Percentiles rank a stretch among this genome's conserved stretches.
phyloP scores from a whole-genome alignment of 2,888 invertebrate genomes.

The Hipparchia sbordonii region DNA sequence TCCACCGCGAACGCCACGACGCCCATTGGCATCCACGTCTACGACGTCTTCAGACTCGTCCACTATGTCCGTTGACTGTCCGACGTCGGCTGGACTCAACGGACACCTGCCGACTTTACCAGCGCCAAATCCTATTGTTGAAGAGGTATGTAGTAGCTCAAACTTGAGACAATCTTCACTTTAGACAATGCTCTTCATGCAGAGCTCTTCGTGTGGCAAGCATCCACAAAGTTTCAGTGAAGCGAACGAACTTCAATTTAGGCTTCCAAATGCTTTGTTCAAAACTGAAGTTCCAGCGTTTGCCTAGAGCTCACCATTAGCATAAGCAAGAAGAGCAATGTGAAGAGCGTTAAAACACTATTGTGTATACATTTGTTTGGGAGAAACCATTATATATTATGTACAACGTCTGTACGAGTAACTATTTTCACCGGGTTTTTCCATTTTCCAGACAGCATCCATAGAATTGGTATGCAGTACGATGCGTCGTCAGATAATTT shows the following conservation, averaged over 20 bases:
- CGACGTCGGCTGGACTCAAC: constrained; percentile 65
- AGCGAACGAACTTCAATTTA: too few relatives aligned
- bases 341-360: too few relatives aligned
- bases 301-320: too few relatives aligned
- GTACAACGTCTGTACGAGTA: neutral
- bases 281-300: too few relatives aligned
- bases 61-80: constrained; percentile 79
- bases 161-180: too few relatives aligned
- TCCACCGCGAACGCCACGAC: constrained; percentile 76
- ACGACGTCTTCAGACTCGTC: constrained; percentile 86
- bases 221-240: too few relatives aligned
- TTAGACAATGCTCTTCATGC: too few relatives aligned
- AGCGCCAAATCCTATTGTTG: constrained; percentile 56
- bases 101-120: constrained; percentile 55
- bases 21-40: constrained; percentile 85
- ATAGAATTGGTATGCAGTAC: constrained; percentile 94
- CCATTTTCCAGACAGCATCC: constrained; percentile 75
- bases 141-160: constrained; percentile 57
- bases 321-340: too few relatives aligned
- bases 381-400: neutral
- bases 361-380: too few relatives aligned
- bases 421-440: neutral
- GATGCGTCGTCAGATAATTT: constrained; percentile 97
- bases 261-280: too few relatives aligned
- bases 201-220: too few relatives aligned